phyloP scores from a whole-genome alignment of 2,888 invertebrate species.

The Hermodice carunculata region DNA sequence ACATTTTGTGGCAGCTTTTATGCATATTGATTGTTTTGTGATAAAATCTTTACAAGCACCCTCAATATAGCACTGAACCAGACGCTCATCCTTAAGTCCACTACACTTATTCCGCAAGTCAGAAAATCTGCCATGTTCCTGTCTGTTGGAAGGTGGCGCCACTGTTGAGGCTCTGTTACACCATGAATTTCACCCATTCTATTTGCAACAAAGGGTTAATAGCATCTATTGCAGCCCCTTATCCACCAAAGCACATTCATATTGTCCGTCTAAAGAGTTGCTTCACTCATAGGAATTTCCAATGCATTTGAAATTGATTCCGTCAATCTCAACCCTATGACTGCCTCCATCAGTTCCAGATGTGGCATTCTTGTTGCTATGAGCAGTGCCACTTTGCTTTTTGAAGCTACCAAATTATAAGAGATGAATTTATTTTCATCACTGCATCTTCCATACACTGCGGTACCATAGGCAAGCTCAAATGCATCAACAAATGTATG shows the following conservation, averaged over 20 bases:
- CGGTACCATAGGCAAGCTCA: neutral
- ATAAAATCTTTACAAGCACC: too few species aligned
- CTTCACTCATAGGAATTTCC: slow-evolving; percentile 2
- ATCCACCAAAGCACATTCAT: slow-evolving; percentile 33
- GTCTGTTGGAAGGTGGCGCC: slow-evolving; percentile 18
- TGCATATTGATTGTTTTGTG: too few species aligned
- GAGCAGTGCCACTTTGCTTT: slow-evolving; percentile 2
- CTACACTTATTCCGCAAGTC: neutral
- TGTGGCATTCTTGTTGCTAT: slow-evolving; percentile 3
- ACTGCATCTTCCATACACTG: neutral
- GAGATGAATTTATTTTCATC: neutral
- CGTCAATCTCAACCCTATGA: neutral
- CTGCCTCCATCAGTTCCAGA: slow-evolving; percentile 7
- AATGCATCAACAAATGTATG: slow-evolving; percentile 12
- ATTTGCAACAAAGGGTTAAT: slow-evolving; percentile 39
- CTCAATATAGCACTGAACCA: too few species aligned
- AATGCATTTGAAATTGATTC: neutral
- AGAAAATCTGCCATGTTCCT: slow-evolving; percentile 18
- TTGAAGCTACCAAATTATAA: too few species aligned
- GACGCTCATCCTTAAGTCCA: too few species aligned
- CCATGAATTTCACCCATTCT: slow-evolving; percentile 39
- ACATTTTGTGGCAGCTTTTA: too few species aligned
- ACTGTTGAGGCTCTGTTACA: neutral
- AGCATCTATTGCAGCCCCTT: slow-evolving; percentile 22
- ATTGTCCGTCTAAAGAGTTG: slow-evolving; percentile 9